These are phyloP conservation scores for Zygogramma bicolorata DNA, from an alignment of 2,888 invertebrate genomes.

Conservation along the genomic window DNA sequence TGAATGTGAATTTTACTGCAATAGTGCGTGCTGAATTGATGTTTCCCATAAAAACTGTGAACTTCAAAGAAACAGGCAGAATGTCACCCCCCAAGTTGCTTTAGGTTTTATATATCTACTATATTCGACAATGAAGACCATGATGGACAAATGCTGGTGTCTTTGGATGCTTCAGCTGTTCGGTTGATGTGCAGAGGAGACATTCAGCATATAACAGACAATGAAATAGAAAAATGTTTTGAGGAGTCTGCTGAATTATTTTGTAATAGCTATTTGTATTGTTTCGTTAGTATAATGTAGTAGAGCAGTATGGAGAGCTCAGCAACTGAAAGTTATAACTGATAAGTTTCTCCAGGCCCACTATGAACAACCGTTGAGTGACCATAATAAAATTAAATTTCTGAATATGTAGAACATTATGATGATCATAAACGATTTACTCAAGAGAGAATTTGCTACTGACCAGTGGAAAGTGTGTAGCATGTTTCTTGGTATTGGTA, in stretches of 20 bases:
- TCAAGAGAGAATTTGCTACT: slow-evolving; percentile 84
- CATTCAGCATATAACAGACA: slow-evolving; percentile 80
- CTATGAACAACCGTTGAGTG: slow-evolving; percentile 78
- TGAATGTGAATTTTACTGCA: slow-evolving; percentile 81
- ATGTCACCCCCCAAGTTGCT: slow-evolving; percentile 94
- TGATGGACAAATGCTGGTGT: slow-evolving; percentile 91
- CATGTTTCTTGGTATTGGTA: slow-evolving; percentile 94
- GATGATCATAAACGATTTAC: slow-evolving; percentile 94
- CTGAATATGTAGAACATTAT: slow-evolving; percentile 97
- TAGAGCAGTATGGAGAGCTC: slow-evolving; percentile 91
- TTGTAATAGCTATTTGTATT: slow-evolving; percentile 84
- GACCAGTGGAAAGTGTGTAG: slow-evolving; percentile 97
- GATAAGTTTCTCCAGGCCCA: slow-evolving; percentile 78
- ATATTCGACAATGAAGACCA: slow-evolving; percentile 91
- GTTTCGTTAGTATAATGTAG: slow-evolving; percentile 88
- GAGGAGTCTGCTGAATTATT: slow-evolving; percentile 83
- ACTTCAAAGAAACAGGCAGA: slow-evolving; percentile 89
- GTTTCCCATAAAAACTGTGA: slow-evolving; percentile 89
- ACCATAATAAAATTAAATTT: slow-evolving; percentile 89
- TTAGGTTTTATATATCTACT: slow-evolving; percentile 84
- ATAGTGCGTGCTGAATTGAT: slow-evolving; percentile 80
- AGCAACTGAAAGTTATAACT: slow-evolving; percentile 81
- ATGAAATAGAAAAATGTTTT: slow-evolving; percentile 81
- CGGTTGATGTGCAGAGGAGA: slow-evolving; percentile 83
- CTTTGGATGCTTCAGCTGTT: slow-evolving; percentile 81